Base-by-base conservation (phyloP, 2,113 vertebrate genomes). In the Leptocoma aspasia region DNA sequence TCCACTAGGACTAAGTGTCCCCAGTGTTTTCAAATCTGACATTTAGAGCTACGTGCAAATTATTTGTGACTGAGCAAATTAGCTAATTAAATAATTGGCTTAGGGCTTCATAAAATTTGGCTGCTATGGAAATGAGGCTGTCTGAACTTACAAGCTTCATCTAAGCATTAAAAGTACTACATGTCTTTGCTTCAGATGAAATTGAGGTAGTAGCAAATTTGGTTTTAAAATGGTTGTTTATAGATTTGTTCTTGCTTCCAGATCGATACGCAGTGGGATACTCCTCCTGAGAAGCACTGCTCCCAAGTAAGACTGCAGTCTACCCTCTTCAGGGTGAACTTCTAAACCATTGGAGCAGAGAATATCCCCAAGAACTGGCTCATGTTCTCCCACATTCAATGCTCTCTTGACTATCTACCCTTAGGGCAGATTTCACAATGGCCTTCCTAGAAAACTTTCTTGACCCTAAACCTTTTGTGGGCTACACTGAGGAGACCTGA, bases 51-150 rank as follows among this genome's bases (percentile, higher is more conserved):
- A 91, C 1, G 24, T 90, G 84, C 42, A 91, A 97, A 97, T 95
- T 96, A 95, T 95, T 96, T 96, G 91, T 95, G 94, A 97, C 84
- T 96, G 93, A 95, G 63, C 30, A 90, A 97, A 97, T 95, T 96
- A 94, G 82, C 94, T 95, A 95, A 97, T 96, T 95, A 96, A 95
- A 95, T 96, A 96, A 97, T 96, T 97, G 96, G 93, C 93, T 95
- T 95, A 95, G 59, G 82, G 91, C 82, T 96, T 94, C 89, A 91
- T 94, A 87, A 95, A 96, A 94, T 94, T 96, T 95, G 93, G 87
- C 89, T 95, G 87, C 87, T 95, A 87, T 96, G 84, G 75, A 97
- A 95, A 95, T 94, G 78, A 96, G 65, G 47, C 70, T 91, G 52
- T 91, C 87, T 94, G 63, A 82, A 92, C 82, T 92, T 85, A 57